Evolutionary conservation across 2,888 invertebrate genomes (phyloP), one percentile per base, ranked within the genome.

Genomic region (Alloplasta piceator): DNA sequence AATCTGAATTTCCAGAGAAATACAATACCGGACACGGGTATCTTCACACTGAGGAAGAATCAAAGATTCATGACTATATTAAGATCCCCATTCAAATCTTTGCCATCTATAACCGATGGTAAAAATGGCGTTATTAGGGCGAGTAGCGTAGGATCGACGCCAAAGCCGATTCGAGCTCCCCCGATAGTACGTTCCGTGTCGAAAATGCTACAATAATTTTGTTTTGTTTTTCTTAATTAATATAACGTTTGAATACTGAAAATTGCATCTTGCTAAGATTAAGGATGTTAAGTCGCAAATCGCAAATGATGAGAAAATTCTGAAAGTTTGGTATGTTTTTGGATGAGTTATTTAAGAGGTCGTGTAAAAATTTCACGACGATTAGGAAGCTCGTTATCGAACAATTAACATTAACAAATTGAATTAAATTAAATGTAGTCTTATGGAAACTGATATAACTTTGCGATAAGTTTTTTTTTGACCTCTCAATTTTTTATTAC

Each of bases 61-160:
- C 89, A 91, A 85, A 88, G 90, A 84, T 85, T 92, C 50, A 87
- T 90, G 87, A 88, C 89, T 78, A 85, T 91, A 78, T 87, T 92
- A 86, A 91, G 86, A 83, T 87, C 89, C 78, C 91, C 91, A 64
- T 92, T 92, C 84, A 91, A 92, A 87, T 91, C 91, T 58, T 87
- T 92, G 74, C 91, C 91, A 55, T 82, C 89, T 73, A 91, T 91
- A 87, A 89, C 87, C 77, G 87, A 90, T 82, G 86, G 86, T 71
- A 90, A 91, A 87, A 90, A 91, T 78, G 89, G 89, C 85, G 80
- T 88, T 75, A 83, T 91, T 88, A 90, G 91, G 86, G 89, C 92
- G 60, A 87, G 86, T 87, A 92, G 91, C 82, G 92, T 91, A 87
- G 90, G 89, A 83, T 88, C 90, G 77, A 83, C 87, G 70, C 85